A percentile compares a stretch with the other conserved stretches of the same genome.
These are phyloP conservation scores for Cerastis rubricosa DNA, from an alignment of 2,888 invertebrate species.

Conservation along the genomic window DNA sequence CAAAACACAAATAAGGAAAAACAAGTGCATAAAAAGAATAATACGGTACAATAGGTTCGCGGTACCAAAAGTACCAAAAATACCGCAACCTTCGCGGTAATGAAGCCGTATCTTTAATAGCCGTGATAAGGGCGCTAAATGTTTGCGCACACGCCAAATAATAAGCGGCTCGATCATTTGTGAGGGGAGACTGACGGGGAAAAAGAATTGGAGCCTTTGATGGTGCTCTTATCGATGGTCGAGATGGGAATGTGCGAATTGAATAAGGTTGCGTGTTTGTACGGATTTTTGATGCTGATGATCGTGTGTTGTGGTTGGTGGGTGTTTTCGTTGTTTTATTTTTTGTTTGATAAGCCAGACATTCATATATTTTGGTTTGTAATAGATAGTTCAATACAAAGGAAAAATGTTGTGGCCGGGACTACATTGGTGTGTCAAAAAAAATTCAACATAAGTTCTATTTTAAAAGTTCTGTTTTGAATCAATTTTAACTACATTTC, in stretches of 20 bases:
- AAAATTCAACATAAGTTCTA: neutral
- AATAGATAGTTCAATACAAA: neutral
- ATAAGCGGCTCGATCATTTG: conserved; percentile 89
- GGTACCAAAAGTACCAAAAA: conserved; percentile 54
- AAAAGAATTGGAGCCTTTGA: conserved; percentile 81
- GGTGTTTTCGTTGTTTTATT: conserved; percentile 14
- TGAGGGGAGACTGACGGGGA: conserved; percentile 83
- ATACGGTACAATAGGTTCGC: conserved; percentile 59
- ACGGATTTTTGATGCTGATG: conserved; percentile 55
- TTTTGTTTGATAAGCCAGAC: neutral
- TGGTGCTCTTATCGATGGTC: conserved; percentile 77
- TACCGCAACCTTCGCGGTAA: conserved; percentile 75
- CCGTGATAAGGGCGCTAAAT: conserved; percentile 89
- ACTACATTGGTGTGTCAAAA: neutral
- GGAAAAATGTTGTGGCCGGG: neutral
- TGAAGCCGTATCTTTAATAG: conserved; percentile 91
- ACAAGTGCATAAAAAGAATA: conserved; percentile 65
- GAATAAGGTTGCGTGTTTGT: conserved; percentile 76
- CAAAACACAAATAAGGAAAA: conserved; percentile 63
- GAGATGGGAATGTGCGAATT: conserved; percentile 82
- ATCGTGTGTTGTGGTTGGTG: conserved; percentile 46
- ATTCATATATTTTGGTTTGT: neutral
- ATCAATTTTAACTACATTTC: neutral
- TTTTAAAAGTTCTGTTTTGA: neutral
- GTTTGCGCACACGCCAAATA: conserved; percentile 91